Evolutionary conservation across 2,113 vertebrate species (phyloP).

Genomic region (Mobula hypostoma): DNA sequence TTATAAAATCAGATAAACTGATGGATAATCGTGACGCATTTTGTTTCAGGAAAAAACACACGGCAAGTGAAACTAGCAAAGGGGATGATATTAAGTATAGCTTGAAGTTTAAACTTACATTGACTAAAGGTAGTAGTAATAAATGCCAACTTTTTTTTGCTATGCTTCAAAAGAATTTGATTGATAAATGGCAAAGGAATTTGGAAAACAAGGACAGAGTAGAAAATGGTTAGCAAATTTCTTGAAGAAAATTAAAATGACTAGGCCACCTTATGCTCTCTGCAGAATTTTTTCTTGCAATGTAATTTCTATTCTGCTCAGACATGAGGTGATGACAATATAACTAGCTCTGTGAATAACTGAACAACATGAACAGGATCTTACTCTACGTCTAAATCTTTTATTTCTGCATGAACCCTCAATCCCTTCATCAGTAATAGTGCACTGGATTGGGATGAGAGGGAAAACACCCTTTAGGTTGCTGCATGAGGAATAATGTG

Average conservation of each 20-base stretch:
- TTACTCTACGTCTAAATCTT: not conserved
- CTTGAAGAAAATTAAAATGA: not conserved
- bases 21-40: not conserved
- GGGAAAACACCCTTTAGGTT: not conserved
- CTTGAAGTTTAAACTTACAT: not conserved
- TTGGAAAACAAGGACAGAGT: not conserved
- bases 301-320: not conserved
- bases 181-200: not conserved
- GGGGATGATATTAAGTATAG: not conserved
- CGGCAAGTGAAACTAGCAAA: not conserved
- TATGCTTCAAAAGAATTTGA: not conserved
- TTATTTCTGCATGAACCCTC: not conserved
- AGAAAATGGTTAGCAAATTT: not conserved
- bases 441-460: too few relatives aligned
- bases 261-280: not conserved
- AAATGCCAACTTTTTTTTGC: not conserved
- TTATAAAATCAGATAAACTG: not conserved
- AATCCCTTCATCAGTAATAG: not conserved
- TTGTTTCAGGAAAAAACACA: not conserved
- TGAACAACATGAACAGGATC: not conserved
- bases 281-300: not conserved
- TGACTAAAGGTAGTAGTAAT: not conserved
- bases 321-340: not conserved
- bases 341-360: not conserved
- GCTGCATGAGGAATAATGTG: not conserved